Evolutionary conservation across 2,888 invertebrate genomes (phyloP).

Genomic region (Diogma glabrata): DNA sequence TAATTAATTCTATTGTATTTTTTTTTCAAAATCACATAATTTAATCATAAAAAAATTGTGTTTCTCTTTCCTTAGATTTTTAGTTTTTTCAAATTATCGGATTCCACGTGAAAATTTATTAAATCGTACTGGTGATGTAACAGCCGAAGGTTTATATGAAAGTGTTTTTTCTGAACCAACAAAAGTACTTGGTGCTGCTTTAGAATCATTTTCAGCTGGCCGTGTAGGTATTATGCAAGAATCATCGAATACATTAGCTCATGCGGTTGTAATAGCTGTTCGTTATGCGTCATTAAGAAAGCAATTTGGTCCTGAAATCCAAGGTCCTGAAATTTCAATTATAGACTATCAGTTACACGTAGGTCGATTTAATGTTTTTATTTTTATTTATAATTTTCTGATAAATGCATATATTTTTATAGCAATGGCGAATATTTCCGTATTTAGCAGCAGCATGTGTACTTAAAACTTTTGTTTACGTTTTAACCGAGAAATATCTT

Average conservation of each 20-base stretch:
- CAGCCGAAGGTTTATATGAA: conserved; percentile 74
- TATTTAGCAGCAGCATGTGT: conserved; percentile 53
- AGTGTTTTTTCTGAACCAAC: conserved; percentile 84
- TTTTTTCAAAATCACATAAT: not conserved
- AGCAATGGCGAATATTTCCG: conserved; percentile 65
- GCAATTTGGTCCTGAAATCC: conserved; percentile 61
- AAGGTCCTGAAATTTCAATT: conserved; percentile 55
- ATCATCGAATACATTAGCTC: conserved; percentile 40
- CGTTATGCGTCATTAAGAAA: conserved; percentile 65
- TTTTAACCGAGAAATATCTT: conserved; percentile 53
- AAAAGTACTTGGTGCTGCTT: conserved; percentile 69
- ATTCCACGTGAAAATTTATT: conserved; percentile 76
- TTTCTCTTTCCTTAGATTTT: conserved; percentile 44
- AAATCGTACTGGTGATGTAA: conserved; percentile 82
- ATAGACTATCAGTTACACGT: conserved; percentile 72
- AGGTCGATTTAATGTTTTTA: conserved; percentile 21
- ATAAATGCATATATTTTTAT: conserved; percentile 15
- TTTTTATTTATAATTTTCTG: not conserved
- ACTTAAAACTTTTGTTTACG: conserved; percentile 49
- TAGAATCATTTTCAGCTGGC: conserved; percentile 80
- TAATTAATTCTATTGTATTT: too few relatives aligned
- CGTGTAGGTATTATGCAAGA: conserved; percentile 56
- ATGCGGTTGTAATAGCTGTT: conserved; percentile 59
- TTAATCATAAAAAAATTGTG: not conserved
- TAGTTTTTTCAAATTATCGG: conserved; percentile 76